Evolutionary conservation across 2,888 invertebrate species (phyloP), one percentile per base, ranked within the genome.

Genomic region (Cerastoderma edule): DNA sequence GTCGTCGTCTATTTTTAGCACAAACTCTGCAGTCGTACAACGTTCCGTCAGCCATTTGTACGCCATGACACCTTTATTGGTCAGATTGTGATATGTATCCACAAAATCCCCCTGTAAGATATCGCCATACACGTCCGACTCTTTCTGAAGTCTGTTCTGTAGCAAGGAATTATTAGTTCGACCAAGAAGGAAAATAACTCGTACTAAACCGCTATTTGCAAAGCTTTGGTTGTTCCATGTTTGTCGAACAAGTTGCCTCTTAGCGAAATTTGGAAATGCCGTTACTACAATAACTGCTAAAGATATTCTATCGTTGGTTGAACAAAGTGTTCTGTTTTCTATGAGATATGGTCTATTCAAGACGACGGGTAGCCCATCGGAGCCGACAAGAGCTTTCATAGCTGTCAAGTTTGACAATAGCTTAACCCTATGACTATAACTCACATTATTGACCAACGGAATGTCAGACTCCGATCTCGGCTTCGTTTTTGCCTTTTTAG

Each of bases 1-100:
- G 19, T 60, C 60, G 19, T 60, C 60, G 39, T 39, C 39, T 8
- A 39, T 35, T 57, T 60, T 60, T 30, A 60, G 22, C 22, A 39
- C 27, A 8, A 33, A 2, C 39, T 22, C 22, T 0, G 33, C 60
- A 19, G 35, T 60, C 13, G 0, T 10, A 39, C 60, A 60, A 19
- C 27, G 5, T 39, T 60, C 39, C 5, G 39, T 8, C 5, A 60
- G 10, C 60, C 60, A 60, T 39, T 33, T 60, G 22, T 60, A 60
- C 4, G 10, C 39, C 39, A 24, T 24, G 10, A 39, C 60, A 19
- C 60, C 60, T 60, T 60, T 60, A 13, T 60, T 39, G 6, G 60
- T 60, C 19, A 60, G 27, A 35, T 60, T 60, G 2, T 13, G 22
- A 24, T 60, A 60, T n/a, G 16, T 60, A 24, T 60, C 39, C 3